Evolutionary conservation across 2,888 invertebrate genomes (phyloP).

Genomic region (Lycia hirtaria): DNA sequence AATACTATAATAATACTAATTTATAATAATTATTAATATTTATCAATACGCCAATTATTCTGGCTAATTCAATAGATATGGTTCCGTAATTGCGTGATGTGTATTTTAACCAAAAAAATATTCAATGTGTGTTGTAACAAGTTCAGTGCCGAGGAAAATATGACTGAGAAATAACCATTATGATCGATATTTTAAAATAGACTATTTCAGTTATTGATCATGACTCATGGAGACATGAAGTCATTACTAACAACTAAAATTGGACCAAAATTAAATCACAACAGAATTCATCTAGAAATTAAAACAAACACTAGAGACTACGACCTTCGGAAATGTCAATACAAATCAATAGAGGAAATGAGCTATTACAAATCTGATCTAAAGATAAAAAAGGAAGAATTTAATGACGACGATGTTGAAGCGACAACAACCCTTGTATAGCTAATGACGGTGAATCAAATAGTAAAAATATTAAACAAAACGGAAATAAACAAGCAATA

Average conservation of each 20-base stretch:
- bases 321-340: neutral
- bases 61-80: too few relatives aligned
- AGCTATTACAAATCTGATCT: constrained; percentile 2
- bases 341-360: constrained; percentile 7
- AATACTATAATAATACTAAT: too few relatives aligned
- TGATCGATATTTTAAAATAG: neutral
- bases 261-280: neutral
- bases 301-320: neutral
- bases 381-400: constrained; percentile 6
- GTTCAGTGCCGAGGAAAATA: neutral
- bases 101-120: too few relatives aligned
- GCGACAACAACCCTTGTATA: constrained; percentile 37
- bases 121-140: neutral
- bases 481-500: constrained; percentile 31
- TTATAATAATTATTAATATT: too few relatives aligned
- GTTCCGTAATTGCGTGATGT: too few relatives aligned
- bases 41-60: too few relatives aligned
- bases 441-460: constrained; percentile 46
- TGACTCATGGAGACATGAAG: constrained; percentile 1
- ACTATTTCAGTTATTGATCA: neutral
- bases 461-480: constrained; percentile 50
- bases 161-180: neutral
- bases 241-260: neutral
- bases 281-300: too few relatives aligned
- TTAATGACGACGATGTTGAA: constrained; percentile 12